phyloP scores from a whole-genome alignment of 2,888 invertebrate genomes.

The Ichneumoninae sp. region DNA sequence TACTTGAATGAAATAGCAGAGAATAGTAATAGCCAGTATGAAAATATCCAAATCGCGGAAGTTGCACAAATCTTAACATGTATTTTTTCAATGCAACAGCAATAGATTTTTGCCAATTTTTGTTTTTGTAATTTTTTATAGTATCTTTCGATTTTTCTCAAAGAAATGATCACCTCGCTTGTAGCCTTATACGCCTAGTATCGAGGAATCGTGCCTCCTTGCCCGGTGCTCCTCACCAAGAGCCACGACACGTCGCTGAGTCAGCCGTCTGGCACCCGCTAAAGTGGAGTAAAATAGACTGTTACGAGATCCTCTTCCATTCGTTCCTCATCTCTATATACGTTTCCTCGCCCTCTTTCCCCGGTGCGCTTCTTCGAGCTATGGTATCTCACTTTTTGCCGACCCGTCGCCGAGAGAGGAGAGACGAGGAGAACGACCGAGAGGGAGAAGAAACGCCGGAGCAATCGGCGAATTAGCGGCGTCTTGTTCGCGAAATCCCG shows the following conservation, averaged over 20 bases:
- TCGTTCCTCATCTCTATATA: conserved; percentile 16
- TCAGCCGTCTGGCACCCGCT: conserved; percentile 14
- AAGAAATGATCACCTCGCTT: neutral
- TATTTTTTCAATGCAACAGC: too few relatives aligned
- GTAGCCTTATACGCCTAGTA: neutral
- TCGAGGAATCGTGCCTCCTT: neutral
- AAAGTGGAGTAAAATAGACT: conserved; percentile 42
- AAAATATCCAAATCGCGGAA: too few relatives aligned
- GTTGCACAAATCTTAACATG: too few relatives aligned
- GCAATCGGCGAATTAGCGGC: conserved; percentile 77
- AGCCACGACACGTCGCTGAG: conserved; percentile 21
- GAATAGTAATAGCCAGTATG: too few relatives aligned
- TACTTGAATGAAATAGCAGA: too few relatives aligned
- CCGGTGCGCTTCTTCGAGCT: neutral
- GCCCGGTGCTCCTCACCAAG: neutral
- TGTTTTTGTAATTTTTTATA: neutral
- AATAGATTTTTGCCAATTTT: too few relatives aligned
- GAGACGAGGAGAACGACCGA: neutral
- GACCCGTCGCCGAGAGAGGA: neutral
- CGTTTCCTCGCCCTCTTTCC: neutral
- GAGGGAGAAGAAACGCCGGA: conserved; percentile 43
- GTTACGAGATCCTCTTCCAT: conserved; percentile 8
- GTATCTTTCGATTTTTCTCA: neutral
- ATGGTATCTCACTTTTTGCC: conserved; percentile 27
- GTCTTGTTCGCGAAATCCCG: conserved; percentile 70